These are phyloP conservation scores for Pachydiplax longipennis DNA, from an alignment of 2,888 invertebrate genomes.

Conservation along the genomic window DNA sequence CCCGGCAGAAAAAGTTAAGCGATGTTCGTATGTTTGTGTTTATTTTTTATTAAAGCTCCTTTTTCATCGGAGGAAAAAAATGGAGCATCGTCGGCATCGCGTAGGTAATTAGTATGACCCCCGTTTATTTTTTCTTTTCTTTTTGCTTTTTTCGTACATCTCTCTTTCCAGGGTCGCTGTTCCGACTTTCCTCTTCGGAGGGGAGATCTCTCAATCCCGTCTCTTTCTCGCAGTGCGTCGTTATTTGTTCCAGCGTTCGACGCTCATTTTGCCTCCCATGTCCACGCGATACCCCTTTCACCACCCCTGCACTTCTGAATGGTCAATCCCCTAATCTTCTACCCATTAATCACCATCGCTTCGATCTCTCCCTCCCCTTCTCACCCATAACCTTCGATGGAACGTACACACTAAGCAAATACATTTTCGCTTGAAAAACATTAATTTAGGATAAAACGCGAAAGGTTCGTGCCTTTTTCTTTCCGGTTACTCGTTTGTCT, in stretches of 20 bases:
- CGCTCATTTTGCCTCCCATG: background rate
- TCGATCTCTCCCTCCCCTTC: background rate
- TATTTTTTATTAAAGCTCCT: background rate
- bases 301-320: background rate
- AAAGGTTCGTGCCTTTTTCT: no score
- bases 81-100: constrained; percentile 13
- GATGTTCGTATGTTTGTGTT: constrained; percentile 28
- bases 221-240: constrained; percentile 9
- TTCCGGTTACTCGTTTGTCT: no score
- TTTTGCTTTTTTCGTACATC: constrained; percentile 13
- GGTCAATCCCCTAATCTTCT: constrained; percentile 13
- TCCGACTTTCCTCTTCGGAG: background rate
- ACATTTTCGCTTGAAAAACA: background rate
- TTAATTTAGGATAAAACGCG: background rate
- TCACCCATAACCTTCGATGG: background rate
- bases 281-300: background rate
- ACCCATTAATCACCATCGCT: constrained; percentile 34
- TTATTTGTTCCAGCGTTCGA: constrained; percentile 6
- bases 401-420: background rate
- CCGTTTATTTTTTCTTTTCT: background rate
- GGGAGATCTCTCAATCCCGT: background rate
- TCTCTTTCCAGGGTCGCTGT: background rate
- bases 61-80: background rate
- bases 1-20: background rate
- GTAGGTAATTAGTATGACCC: constrained; percentile 31